phyloP scores from a whole-genome alignment of 2,113 vertebrate genomes.

The Nothocercus nigrocapillus region DNA sequence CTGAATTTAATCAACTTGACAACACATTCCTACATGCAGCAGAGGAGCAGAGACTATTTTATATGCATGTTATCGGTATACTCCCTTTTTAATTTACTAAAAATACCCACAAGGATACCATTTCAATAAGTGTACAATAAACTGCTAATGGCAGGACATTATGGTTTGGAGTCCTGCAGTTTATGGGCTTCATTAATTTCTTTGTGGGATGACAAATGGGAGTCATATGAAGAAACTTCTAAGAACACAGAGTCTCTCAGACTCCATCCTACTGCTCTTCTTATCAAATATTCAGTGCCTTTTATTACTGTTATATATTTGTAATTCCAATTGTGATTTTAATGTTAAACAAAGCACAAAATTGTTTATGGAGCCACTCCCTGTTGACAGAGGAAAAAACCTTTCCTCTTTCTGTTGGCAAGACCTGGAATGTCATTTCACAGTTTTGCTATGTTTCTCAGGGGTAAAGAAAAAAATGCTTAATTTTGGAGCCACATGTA shows the following conservation, averaged over 20 bases:
- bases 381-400: neutral
- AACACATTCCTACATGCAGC: neutral
- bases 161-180: neutral
- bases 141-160: neutral
- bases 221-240: neutral
- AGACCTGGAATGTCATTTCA: neutral
- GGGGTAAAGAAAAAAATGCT: neutral
- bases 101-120: neutral
- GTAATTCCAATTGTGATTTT: neutral
- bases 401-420: neutral
- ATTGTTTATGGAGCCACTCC: neutral
- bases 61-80: neutral
- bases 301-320: neutral
- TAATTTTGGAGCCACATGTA: neutral
- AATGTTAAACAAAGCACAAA: neutral
- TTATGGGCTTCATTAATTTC: neutral
- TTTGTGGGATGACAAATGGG: neutral
- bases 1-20: neutral
- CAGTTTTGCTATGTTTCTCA: neutral
- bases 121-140: neutral
- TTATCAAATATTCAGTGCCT: neutral
- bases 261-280: neutral
- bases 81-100: neutral
- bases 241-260: neutral
- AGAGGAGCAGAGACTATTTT: neutral